Base-by-base conservation (phyloP, 2,888 invertebrate species). In the Cheilosia variabilis region DNA sequence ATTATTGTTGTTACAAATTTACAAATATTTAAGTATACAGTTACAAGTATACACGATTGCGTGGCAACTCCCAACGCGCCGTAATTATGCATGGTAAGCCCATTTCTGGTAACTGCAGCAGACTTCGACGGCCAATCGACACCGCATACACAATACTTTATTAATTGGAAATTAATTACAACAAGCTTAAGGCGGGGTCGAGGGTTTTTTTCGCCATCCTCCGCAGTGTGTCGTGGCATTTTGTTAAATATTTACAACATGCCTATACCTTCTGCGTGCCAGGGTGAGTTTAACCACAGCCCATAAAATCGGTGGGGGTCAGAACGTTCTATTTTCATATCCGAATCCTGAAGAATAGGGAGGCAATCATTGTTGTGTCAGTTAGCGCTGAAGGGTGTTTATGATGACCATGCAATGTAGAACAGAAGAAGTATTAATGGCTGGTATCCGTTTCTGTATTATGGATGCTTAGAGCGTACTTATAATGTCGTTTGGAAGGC, bases 81-180 rank as follows among this genome's bases (percentile, higher is more conserved):
- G 34, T 75, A 57, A 75, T 63, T 55, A 34, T 57, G 37, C n/a
- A 47, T 34, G 75, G 65, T 65, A 66, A 65, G 57, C 53, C 62
- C 62, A 43, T 31, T 45, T n/a, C 15, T 22, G 24, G 37, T 47
- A 19, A 45, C 1, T 24, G 75, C 47, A 27, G 57, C 47, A 27
- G 65, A 47, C 17, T 50, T 63, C 47, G 24, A 31, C 13, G 41
- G 15, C 10, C 17, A 31, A 57, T 50, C 57, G 37, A 50, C 65
- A 50, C 37, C 47, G 57, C 37, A 55, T 55, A 37, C 55, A 57
- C 52, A 52, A 47, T 65, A 41, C 55, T 57, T 57, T 75, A 66
- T 65, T 75, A 75, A 75, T 75, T 75, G 57, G 57, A 75, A 75
- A 75, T 58, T 75, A 75, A 75, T 75, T 75, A 75, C 75, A 37